Conservation (phyloP, 2,113 vertebrate genomes). For the Ceyx cyanopectus region DNA sequence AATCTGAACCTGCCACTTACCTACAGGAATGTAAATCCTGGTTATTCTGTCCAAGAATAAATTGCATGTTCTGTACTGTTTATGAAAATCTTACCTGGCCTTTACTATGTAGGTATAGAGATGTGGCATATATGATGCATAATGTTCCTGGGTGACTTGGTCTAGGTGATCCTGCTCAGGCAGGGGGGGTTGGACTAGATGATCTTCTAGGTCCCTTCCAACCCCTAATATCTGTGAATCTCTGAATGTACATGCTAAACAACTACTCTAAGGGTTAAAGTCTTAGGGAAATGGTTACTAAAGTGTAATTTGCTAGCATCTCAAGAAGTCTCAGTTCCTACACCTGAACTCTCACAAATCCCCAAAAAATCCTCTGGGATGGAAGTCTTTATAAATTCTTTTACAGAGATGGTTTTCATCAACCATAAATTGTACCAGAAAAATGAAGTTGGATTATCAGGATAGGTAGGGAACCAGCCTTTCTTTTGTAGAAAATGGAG, state of each 20-base stretch:
- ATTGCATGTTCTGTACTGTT: not conserved
- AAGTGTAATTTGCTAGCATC: constrained; percentile 23
- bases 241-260: not conserved
- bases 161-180: too few species aligned
- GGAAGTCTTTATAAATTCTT: not conserved
- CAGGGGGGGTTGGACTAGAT: too few species aligned
- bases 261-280: constrained; percentile 2
- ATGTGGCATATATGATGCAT: not conserved
- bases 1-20: not conserved
- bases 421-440: not conserved
- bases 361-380: not conserved
- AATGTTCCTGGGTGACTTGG: too few species aligned
- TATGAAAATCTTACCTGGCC: not conserved
- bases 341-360: not conserved
- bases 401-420: not conserved
- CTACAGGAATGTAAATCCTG: not conserved
- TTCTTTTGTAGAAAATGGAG: not conserved
- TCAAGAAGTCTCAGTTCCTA: not conserved
- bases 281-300: not conserved
- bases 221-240: too few species aligned
- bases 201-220: too few species aligned
- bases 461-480: not conserved
- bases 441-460: not conserved
- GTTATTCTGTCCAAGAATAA: not conserved
- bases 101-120: not conserved